Base-by-base conservation (phyloP, 2,888 invertebrate species). In the Drosophila affinis region DNA sequence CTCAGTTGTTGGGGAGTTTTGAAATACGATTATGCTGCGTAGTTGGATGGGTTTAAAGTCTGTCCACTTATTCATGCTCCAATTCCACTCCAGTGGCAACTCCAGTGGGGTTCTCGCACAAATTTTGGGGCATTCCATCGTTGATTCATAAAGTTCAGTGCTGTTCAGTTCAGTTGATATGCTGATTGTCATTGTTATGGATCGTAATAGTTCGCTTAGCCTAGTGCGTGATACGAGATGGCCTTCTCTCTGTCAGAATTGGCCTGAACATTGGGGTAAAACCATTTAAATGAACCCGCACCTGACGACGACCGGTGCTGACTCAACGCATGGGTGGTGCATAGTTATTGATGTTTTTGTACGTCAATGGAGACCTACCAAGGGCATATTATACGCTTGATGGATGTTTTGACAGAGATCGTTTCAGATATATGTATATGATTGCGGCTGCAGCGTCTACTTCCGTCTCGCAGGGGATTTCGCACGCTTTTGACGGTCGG, bases 401-500 rank as follows among this genome's bases (percentile, higher is more conserved):
- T 47, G 53, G 34, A 55, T 61, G 39, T 17, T 53, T 10, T 69
- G 49, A 52, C 62, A 47, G 53, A 45, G 56, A 44, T 70, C 55
- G 46, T 24, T 17, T 9, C 29, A 0, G 7, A 29, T 9, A 9
- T 2, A 9, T 29, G 2, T 29, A 0, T 29, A 29, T 29, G 29
- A 29, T 29, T 29, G 12, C 14, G 9, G 14, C 21, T 18, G 54
- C 47, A 47, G 44, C 53, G 48, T 65, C 9, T 47, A 67, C 84
- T 85, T 85, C 84, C 84, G 87, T 73, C 75, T 88, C 72, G 71
- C 29, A 57, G 72, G 51, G 49, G 51, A 45, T 81, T 85, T 85
- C 84, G 84, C 83, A 82, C 81, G 82, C 76, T 87, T 77, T 72
- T 87, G 63, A 56, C 67, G 59, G 53, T 21, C 62, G 88, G 82